Percentiles rank a stretch among this genome's conserved stretches.
Conservation (phyloP, 2,888 invertebrate species). For the Zygaena filipendulae region DNA sequence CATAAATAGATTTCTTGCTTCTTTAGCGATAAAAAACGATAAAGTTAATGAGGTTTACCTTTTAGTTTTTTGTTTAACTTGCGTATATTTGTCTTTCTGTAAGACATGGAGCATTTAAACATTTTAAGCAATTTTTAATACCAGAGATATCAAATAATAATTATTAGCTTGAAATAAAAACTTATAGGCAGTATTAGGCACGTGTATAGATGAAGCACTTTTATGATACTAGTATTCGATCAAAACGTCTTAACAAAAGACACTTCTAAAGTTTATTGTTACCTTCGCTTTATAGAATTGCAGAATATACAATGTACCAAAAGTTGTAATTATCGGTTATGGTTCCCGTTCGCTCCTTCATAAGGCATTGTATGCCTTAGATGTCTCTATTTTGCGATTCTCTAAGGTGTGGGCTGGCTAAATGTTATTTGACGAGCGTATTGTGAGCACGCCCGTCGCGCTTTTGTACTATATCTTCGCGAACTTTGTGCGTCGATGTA, state of each 20-base stretch:
- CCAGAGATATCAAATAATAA: background rate
- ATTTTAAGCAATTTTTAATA: background rate
- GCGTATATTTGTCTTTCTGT: too few relatives aligned
- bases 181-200: background rate
- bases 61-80: too few relatives aligned
- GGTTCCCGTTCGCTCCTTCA: constrained; percentile 48
- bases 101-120: too few relatives aligned
- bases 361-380: constrained; percentile 38
- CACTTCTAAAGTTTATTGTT: constrained; percentile 31
- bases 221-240: constrained; percentile 11
- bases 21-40: too few relatives aligned
- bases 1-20: background rate
- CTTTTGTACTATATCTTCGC: constrained; percentile 44
- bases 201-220: too few relatives aligned
- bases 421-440: constrained; percentile 65
- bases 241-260: constrained; percentile 28
- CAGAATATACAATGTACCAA: constrained; percentile 46
- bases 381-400: constrained; percentile 66
- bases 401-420: constrained; percentile 66
- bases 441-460: constrained; percentile 60
- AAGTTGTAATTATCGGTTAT: constrained; percentile 62
- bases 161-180: too few relatives aligned
- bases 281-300: constrained; percentile 34
- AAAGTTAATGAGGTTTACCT: too few relatives aligned
- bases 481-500: constrained; percentile 40